A percentile compares a stretch with the other conserved stretches of the same genome.
Evolutionary conservation across 30 jellyfish, hydroid and myxozoan genomes (phyloP).

Genomic region (Pseudorhiza aurosa): DNA sequence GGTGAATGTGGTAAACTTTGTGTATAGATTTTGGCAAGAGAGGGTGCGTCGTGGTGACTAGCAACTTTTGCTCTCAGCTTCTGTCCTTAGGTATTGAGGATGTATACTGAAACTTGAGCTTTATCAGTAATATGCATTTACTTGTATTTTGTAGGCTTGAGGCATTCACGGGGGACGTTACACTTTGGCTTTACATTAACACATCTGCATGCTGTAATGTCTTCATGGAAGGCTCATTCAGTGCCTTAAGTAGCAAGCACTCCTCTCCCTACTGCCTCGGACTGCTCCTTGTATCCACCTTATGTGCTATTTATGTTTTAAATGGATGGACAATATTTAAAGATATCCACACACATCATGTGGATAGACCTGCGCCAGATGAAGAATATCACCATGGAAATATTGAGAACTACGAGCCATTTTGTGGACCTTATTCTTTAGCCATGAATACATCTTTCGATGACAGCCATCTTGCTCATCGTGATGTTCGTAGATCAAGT

Average conservation of each 20-base stretch:
- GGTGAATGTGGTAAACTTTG: too few relatives aligned
- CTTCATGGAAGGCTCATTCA: neutral
- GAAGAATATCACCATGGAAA: neutral
- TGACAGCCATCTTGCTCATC: neutral
- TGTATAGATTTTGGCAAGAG: too few relatives aligned
- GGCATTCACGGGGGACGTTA: too few relatives aligned
- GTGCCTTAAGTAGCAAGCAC: neutral
- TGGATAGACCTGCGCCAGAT: neutral
- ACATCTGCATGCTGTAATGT: too few relatives aligned
- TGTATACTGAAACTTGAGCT: too few relatives aligned
- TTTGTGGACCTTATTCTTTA: slow-evolving; percentile 55
- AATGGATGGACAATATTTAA: neutral
- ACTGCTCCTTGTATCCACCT: neutral
- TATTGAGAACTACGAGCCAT: slow-evolving; percentile 34
- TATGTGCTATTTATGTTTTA: neutral
- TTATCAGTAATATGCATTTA: too few relatives aligned
- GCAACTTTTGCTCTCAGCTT: too few relatives aligned
- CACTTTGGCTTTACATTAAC: too few relatives aligned
- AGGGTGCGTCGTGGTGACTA: too few relatives aligned
- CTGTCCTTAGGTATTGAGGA: too few relatives aligned
- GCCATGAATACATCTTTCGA: neutral
- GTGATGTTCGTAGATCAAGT: neutral
- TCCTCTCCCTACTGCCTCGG: neutral
- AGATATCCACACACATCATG: neutral
- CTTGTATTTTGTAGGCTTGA: too few relatives aligned